Conservation (phyloP, 2,113 vertebrate genomes). For the Platichthys flesus region DNA sequence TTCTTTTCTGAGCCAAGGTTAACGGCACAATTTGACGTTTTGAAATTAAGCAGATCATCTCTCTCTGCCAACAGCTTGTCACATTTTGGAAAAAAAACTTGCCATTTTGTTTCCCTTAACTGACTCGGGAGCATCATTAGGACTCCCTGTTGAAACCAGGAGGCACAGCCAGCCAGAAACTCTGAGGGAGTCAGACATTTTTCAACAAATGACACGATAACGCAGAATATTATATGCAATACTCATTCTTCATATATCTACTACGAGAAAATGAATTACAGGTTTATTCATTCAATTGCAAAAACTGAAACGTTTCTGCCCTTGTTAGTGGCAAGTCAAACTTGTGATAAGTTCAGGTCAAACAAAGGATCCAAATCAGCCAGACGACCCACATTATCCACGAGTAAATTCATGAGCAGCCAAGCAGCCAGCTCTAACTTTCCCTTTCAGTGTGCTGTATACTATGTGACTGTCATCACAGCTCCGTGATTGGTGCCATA, state of each 20-base stretch:
- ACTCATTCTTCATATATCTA: conserved; percentile 3
- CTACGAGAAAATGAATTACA: conserved; percentile 19
- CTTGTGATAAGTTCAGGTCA: conserved; percentile 39
- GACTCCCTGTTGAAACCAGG: conserved; percentile 38
- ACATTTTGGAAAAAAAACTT: conserved; percentile 41
- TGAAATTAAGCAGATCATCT: conserved; percentile 59
- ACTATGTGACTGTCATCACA: conserved; percentile 56
- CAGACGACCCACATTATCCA: conserved; percentile 70
- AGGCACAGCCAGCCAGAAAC: conserved; percentile 6
- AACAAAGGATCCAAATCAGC: conserved; percentile 50
- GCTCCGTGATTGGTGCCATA: conserved; percentile 67
- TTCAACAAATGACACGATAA: conserved; percentile 30
- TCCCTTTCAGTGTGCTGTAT: conserved; percentile 45
- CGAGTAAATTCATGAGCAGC: conserved; percentile 38
- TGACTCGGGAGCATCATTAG: conserved; percentile 36
- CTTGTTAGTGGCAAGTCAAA: conserved; percentile 29
- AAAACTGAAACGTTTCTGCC: conserved; percentile 41
- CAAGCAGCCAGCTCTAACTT: conserved; percentile 43
- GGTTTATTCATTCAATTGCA: conserved; percentile 37
- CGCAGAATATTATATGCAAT: neutral
- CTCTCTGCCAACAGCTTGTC: conserved; percentile 49
- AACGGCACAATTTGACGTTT: conserved; percentile 43
- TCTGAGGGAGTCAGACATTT: conserved; percentile 3
- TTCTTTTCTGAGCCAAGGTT: conserved; percentile 44
- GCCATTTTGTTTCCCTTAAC: conserved; percentile 38